Base-by-base conservation (phyloP, 2,113 vertebrate genomes). In the Archocentrus centrarchus region DNA sequence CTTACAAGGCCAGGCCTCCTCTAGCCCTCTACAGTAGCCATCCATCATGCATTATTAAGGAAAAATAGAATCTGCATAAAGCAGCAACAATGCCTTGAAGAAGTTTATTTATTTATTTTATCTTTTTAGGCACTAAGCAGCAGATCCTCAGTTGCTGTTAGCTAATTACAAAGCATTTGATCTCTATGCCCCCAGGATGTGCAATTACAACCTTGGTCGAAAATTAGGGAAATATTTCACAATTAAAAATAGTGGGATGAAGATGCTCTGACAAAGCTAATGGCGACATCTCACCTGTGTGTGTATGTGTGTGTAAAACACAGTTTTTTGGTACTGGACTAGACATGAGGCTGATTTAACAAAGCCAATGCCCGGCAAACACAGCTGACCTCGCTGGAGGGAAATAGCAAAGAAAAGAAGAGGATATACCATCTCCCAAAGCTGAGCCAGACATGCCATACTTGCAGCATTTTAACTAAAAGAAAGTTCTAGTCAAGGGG, bases 171-270 rank as follows among this genome's bases (percentile, higher is more conserved):
- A 85, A 89, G 81, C 91, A 93, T 83, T 92, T 88, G 93, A 93
- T 92, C 90, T 90, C 92, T 87, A 86, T 86, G 90, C 93, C 95
- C 93, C 86, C 87, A 94, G 95, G 96, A 95, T 91, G 90, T 87
- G 64, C 59, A 95, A 95, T 95, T 95, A 93, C 88, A 91, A 91
- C 91, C 85, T 86, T 81, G 86, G 81, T 80, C 57, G 81, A 87
- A 96, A 95, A 97, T 96, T 84, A 94, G 93, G 93, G 91, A 85
- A 86, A 95, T 96, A 87, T 88, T 93, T 94, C 86, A 93, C 86
- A 96, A 95, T 92, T 91, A 92, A 84, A 92, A 91, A 94, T 89
- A 92, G 89, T 80, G 86, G 92, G 93, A 88, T 77, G 80, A 86
- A 88, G 84, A 93, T 81, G 87, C 20, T 86, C 86, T 82, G 88